These are phyloP conservation scores for Triplophysa tibetana DNA, from an alignment of 2,113 vertebrate species.

Conservation along the genomic window DNA sequence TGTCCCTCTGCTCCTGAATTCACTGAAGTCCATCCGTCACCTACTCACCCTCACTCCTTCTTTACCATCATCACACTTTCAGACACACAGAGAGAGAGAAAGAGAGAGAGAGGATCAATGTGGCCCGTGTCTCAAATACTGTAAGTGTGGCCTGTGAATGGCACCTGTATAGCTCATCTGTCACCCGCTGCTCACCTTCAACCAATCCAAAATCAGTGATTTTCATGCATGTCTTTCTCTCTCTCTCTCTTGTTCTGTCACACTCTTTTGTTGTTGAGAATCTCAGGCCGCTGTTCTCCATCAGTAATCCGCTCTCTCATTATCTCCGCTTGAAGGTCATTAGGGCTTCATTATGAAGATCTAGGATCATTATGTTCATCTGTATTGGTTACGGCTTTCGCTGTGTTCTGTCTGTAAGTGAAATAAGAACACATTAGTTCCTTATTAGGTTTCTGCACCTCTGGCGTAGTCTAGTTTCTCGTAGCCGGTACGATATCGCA, in stretches of 20 bases:
- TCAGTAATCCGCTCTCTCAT: slow-evolving; percentile 3
- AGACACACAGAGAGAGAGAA: slow-evolving; percentile 48
- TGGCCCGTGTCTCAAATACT: slow-evolving; percentile 57
- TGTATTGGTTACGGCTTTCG: neutral
- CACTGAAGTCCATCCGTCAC: slow-evolving; percentile 6
- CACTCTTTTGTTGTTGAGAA: neutral
- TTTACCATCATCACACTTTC: slow-evolving; percentile 20
- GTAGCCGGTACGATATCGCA: too few relatives aligned
- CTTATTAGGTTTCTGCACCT: neutral
- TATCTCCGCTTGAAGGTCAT: slow-evolving; percentile 24
- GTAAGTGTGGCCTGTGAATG: slow-evolving; percentile 64
- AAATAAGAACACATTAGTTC: slow-evolving; percentile 1
- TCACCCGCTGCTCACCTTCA: slow-evolving; percentile 65
- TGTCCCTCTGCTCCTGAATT: slow-evolving; percentile 14
- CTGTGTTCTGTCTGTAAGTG: neutral
- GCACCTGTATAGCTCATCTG: slow-evolving; percentile 71
- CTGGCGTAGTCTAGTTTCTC: neutral
- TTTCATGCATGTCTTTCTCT: slow-evolving; percentile 41
- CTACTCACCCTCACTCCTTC: slow-evolving; percentile 44
- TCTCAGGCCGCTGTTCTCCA: neutral
- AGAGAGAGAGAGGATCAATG: slow-evolving; percentile 65
- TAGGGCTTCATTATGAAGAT: slow-evolving; percentile 17
- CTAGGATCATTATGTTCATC: slow-evolving; percentile 14
- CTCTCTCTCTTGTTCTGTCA: neutral
- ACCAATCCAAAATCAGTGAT: slow-evolving; percentile 56